These are phyloP conservation scores for Gisinianus flammeolus DNA, from an alignment of 2,888 invertebrate species.

Conservation along the genomic window DNA sequence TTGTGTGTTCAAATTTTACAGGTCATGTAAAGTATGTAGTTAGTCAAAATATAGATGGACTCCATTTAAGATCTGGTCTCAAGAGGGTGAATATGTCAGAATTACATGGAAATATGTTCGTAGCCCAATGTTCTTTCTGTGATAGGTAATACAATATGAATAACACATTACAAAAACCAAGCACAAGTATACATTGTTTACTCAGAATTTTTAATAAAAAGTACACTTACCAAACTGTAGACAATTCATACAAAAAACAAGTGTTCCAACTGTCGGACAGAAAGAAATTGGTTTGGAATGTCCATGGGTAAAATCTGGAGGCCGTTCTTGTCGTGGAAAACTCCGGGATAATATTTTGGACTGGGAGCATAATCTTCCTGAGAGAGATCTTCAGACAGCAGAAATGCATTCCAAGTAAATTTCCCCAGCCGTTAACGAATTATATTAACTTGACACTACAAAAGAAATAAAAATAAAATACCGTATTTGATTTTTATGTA, in stretches of 20 bases:
- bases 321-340: slow-evolving; percentile 82
- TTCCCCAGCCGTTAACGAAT: not conserved
- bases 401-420: slow-evolving; percentile 82
- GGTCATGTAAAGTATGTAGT: slow-evolving; percentile 82
- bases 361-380: slow-evolving; percentile 95
- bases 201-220: slow-evolving; percentile 1
- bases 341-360: slow-evolving; percentile 89
- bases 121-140: slow-evolving; percentile 91
- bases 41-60: slow-evolving; percentile 97
- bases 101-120: slow-evolving; percentile 97
- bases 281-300: slow-evolving; percentile 73
- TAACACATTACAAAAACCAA: not conserved
- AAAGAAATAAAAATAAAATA: not conserved
- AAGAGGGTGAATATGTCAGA: slow-evolving; percentile 82
- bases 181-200: too few relatives aligned
- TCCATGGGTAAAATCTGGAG: slow-evolving; percentile 68
- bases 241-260: slow-evolving; percentile 77
- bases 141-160: slow-evolving; percentile 67
- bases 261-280: slow-evolving; percentile 82
- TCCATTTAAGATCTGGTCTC: slow-evolving; percentile 90
- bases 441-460: not conserved
- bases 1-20: slow-evolving; percentile 57
- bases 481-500: slow-evolving; percentile 30
- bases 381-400: slow-evolving; percentile 80
- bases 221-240: slow-evolving; percentile 66